Evolutionary conservation across 64 coral and sea anemone species (phyloP).

Genomic region (Pachyseris speciosa): DNA sequence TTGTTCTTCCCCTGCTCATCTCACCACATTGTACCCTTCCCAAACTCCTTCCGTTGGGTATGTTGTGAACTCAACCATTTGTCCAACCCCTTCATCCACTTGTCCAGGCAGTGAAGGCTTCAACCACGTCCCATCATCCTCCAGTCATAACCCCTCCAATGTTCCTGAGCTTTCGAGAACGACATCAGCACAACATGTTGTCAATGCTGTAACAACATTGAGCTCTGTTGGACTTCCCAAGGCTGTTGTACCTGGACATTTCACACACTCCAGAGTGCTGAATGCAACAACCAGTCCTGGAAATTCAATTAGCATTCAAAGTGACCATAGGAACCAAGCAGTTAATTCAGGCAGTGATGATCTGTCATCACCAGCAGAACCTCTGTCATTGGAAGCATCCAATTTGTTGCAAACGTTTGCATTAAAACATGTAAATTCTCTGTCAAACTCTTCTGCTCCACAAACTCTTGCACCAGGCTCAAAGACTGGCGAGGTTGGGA

Average conservation of each 20-base stretch:
- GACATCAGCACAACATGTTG: background rate
- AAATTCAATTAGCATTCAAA: background rate
- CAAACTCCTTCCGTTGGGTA: background rate
- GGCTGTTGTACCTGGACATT: background rate
- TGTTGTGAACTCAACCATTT: background rate
- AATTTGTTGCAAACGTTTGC: slow-evolving; percentile 9
- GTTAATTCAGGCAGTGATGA: no score
- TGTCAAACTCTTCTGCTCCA: background rate
- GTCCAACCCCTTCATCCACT: background rate
- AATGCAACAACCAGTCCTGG: background rate
- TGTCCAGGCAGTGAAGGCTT: background rate
- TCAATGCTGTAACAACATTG: background rate
- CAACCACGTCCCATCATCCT: background rate
- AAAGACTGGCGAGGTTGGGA: background rate
- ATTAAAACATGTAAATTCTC: background rate
- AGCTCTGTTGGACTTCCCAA: no score
- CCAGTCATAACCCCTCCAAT: background rate
- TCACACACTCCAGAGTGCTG: background rate
- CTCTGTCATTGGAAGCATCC: background rate
- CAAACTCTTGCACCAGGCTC: background rate
- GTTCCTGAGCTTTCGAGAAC: background rate
- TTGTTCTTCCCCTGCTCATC: background rate
- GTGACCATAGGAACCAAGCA: background rate
- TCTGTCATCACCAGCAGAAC: background rate
- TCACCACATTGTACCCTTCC: background rate